Conservation (phyloP, 2,888 invertebrate species). For the Drosophila anomalata region DNA sequence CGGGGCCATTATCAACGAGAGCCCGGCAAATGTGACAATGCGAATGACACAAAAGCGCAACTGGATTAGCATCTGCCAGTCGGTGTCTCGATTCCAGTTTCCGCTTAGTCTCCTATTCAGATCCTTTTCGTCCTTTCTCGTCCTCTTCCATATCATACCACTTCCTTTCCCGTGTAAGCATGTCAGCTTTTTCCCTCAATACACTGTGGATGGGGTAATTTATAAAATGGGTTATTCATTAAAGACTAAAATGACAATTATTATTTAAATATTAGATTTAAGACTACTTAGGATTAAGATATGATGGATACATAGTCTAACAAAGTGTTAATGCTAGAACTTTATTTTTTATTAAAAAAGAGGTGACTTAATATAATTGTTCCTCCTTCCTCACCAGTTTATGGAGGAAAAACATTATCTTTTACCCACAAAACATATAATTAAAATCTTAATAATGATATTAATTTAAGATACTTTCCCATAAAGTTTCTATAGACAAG, state of each 20-base stretch:
- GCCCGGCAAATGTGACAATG: slow-evolving; percentile 52
- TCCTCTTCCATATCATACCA: not conserved
- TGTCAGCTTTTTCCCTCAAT: not conserved
- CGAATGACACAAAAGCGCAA: slow-evolving; percentile 53
- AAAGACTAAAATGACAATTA: not conserved
- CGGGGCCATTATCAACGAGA: slow-evolving; percentile 52
- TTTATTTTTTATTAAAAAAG: no score
- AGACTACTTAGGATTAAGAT: not conserved
- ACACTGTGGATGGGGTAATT: slow-evolving; percentile 22
- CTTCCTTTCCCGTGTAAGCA: slow-evolving; percentile 17
- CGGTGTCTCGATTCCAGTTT: slow-evolving; percentile 47
- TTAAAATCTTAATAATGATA: no score
- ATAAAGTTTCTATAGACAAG: not conserved
- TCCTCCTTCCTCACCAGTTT: no score
- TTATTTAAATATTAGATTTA: not conserved
- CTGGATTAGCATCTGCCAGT: slow-evolving; percentile 54
- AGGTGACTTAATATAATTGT: no score
- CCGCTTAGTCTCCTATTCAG: slow-evolving; percentile 48
- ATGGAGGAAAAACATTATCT: no score
- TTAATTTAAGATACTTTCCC: no score
- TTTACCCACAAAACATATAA: no score
- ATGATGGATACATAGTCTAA: no score
- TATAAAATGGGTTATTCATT: slow-evolving; percentile 1
- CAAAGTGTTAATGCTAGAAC: no score
- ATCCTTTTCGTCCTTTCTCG: slow-evolving; percentile 6